A percentile compares a stretch with the other conserved stretches of the same genome.
These are phyloP conservation scores for Baronia brevicornis DNA, from an alignment of 2,888 invertebrate species.

Conservation along the genomic window DNA sequence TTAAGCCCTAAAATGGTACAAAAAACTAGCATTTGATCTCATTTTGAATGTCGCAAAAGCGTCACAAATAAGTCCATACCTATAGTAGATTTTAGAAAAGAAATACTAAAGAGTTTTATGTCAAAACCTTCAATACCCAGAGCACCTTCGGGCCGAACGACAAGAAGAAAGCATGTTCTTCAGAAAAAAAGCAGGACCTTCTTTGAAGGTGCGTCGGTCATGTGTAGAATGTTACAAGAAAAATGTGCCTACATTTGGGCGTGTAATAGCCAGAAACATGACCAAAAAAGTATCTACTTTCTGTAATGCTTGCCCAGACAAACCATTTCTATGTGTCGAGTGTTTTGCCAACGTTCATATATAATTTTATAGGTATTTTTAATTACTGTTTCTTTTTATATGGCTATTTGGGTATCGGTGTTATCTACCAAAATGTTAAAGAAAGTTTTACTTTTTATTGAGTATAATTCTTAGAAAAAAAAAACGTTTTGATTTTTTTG, in stretches of 20 bases:
- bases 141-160: conserved; percentile 11
- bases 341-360: conserved; percentile 19
- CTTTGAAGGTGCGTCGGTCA: conserved; percentile 19
- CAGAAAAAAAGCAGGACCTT: conserved; percentile 19
- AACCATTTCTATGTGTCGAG: conserved; percentile 20
- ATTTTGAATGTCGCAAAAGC: conserved; percentile 24
- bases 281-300: conserved; percentile 25
- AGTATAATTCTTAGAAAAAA: conserved; percentile 7
- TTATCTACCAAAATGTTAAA: conserved; percentile 14
- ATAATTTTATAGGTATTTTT: conserved; percentile 15
- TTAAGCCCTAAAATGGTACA: conserved; percentile 23
- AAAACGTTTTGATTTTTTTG: conserved; percentile 5
- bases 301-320: conserved; percentile 20
- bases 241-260: conserved; percentile 21
- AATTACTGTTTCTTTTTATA: conserved; percentile 14
- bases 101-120: conserved; percentile 16
- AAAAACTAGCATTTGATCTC: conserved; percentile 22
- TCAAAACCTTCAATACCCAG: conserved; percentile 11
- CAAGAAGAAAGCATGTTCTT: conserved; percentile 17
- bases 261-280: conserved; percentile 23
- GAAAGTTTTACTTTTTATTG: conserved; percentile 11
- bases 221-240: conserved; percentile 22
- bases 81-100: conserved; percentile 17
- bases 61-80: conserved; percentile 18
- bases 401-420: conserved; percentile 12